Percentiles rank a stretch among this genome's conserved stretches.
phyloP scores from a whole-genome alignment of 2,888 invertebrate species.

The Meteorus cinctellus region DNA sequence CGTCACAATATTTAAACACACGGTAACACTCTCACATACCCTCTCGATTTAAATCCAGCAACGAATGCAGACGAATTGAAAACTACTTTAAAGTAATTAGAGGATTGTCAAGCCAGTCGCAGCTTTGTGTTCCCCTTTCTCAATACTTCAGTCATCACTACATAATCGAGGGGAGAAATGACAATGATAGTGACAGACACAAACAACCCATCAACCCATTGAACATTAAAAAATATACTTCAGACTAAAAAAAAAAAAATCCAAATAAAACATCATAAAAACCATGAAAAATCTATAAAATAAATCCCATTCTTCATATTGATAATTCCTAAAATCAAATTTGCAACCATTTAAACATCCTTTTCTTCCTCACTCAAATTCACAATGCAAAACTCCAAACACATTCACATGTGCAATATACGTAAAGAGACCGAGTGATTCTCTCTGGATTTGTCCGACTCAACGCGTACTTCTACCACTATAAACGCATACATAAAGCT shows the following conservation, averaged over 20 bases:
- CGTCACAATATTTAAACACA: conserved; percentile 28
- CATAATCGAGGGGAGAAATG: background rate
- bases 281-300: no score
- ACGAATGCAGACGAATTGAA: conserved; percentile 56
- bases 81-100: conserved; percentile 73
- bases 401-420: background rate
- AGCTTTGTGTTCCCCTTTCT: conserved; percentile 46
- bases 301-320: no score
- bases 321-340: no score
- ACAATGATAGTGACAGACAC: background rate
- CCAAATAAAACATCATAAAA: no score
- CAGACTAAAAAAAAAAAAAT: background rate
- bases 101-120: conserved; percentile 66
- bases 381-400: background rate
- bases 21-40: conserved; percentile 38
- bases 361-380: background rate
- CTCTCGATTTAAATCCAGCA: conserved; percentile 7
- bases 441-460: conserved; percentile 13
- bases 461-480: background rate
- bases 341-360: no score
- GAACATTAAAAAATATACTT: background rate
- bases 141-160: conserved; percentile 15
- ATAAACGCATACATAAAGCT: conserved; percentile 14
- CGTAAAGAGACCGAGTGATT: background rate
- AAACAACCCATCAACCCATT: background rate